Base-by-base conservation (phyloP, 2,888 invertebrate species). In the Exephanes ischioxanthus region DNA sequence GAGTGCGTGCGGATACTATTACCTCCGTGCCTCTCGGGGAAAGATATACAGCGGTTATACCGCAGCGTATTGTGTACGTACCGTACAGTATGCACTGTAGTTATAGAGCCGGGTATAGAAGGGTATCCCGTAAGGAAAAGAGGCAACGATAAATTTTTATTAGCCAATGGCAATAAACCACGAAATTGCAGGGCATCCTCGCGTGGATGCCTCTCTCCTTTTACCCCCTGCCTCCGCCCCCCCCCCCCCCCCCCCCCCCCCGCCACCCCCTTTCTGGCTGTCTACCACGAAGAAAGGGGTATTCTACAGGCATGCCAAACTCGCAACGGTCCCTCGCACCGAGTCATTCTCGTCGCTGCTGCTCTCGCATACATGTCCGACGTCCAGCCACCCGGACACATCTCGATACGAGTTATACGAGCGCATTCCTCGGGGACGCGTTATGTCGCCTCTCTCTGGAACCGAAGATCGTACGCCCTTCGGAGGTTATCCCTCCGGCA, bases 131-230 rank as follows among this genome's bases (percentile, higher is more conserved):
- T 82, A 79, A 85, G 76, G 76, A 85, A 83, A 73, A 71, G 66
- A 76, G 80, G 75, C 70, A 85, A 83, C 83, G 83, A 87, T 87
- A 87, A 85, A 87, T 85, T 87, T 87, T 87, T 87, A 87, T 87
- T 87, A 87, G 85, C 86, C 86, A 80, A 78, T 78, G 80, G 83
- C 86, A 83, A 87, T 87, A 87, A 87, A 87, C 78, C 83, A 83
- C 83, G 80, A 87, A 86, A 87, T 87, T 87, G 83, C 83, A 76
- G 83, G 68, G 76, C 84, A 80, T 85, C 80, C 78, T 78, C 68
- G 70, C 76, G 75, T 61, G 61, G 22, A 68, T 61, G 55, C 70
- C 45, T 61, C 55, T 76, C 66, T 76, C 63, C 63, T 51, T 48
- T 45, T 51, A 45, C 33, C 30, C 41, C 75, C 33, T 33, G 11